Conservation (phyloP, 2,888 invertebrate species). For the Myathropa florea region DNA sequence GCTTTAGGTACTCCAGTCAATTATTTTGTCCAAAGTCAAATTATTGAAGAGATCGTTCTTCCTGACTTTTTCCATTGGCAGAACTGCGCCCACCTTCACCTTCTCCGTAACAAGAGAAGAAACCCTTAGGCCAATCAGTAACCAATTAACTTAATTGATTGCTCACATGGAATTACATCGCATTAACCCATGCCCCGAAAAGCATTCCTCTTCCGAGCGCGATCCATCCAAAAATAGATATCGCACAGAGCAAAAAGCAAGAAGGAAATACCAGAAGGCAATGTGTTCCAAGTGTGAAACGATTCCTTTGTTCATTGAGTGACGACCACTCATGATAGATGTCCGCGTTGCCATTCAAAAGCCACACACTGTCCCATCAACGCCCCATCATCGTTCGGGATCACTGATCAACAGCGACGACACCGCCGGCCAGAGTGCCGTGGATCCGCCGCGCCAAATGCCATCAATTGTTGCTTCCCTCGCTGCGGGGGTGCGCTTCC, state of each 20-base stretch:
- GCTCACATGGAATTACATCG: constrained; percentile 42
- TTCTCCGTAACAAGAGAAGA: neutral
- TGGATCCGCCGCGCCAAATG: constrained; percentile 43
- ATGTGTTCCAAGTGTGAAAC: constrained; percentile 11
- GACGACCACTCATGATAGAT: constrained; percentile 45
- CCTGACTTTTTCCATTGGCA: too few relatives aligned
- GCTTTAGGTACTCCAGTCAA: too few relatives aligned
- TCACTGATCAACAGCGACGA: constrained; percentile 63
- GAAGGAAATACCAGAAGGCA: constrained; percentile 38
- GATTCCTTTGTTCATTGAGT: constrained; percentile 55
- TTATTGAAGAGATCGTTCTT: too few relatives aligned
- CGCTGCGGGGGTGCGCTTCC: constrained; percentile 41
- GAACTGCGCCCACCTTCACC: neutral
- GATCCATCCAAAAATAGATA: constrained; percentile 28
- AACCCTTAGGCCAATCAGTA: constrained; percentile 4
- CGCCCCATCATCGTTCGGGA: constrained; percentile 54
- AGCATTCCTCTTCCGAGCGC: constrained; percentile 42
- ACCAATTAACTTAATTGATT: constrained; percentile 50
- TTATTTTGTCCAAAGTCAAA: too few relatives aligned
- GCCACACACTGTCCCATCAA: constrained; percentile 61
- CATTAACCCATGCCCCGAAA: constrained; percentile 60
- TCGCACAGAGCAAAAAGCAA: neutral
- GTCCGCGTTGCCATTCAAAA: constrained; percentile 54
- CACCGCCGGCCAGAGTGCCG: neutral
- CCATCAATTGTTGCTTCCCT: constrained; percentile 20